Conservation (phyloP, 1,140 invertebrate species). For the Spodoptera frugiperda region DNA sequence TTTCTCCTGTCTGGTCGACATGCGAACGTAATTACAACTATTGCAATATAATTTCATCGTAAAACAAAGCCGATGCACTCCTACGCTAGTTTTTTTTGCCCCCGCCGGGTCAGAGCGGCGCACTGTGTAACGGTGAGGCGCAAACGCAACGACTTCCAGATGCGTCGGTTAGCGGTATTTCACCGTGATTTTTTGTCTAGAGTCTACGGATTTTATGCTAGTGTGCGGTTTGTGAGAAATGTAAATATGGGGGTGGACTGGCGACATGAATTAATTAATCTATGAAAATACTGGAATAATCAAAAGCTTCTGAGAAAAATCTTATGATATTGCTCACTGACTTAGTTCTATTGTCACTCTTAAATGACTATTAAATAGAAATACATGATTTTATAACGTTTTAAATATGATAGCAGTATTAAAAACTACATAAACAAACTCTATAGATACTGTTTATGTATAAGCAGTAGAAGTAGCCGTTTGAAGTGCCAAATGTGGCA, state of each 20-base stretch:
- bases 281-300: neutral
- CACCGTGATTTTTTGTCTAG: constrained; percentile 71
- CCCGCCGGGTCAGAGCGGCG: constrained; percentile 62
- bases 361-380: no score
- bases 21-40: constrained; percentile 66
- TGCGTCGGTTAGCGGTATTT: constrained; percentile 79
- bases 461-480: constrained; percentile 20
- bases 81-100: constrained; percentile 71
- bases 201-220: constrained; percentile 53
- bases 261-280: neutral
- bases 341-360: no score
- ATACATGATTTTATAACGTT: no score
- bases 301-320: no score
- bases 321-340: no score
- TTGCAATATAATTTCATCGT: constrained; percentile 65
- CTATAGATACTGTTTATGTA: constrained; percentile 1
- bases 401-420: no score
- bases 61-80: constrained; percentile 67
- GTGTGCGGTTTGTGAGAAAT: constrained; percentile 54
- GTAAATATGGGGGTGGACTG: constrained; percentile 34
- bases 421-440: no score
- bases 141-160: constrained; percentile 76
- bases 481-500: constrained; percentile 44
- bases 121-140: constrained; percentile 73
- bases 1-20: constrained; percentile 58